Conservation (phyloP, 2,113 vertebrate species). For the Enhydra lutris region DNA sequence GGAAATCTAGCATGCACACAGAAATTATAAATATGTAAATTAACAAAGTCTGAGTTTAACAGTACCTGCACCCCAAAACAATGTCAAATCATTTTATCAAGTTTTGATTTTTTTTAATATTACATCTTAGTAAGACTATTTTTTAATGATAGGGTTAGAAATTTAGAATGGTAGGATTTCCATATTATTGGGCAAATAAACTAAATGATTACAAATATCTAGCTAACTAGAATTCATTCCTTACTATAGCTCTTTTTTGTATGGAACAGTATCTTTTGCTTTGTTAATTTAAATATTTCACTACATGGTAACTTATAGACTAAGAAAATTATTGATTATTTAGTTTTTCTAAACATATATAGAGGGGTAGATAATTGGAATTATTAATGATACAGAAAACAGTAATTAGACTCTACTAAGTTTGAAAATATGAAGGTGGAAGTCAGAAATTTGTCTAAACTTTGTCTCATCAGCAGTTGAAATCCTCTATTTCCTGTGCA, state of each 20-base stretch:
- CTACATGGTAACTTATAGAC: background rate
- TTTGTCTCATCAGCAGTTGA: background rate
- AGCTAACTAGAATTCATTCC: background rate
- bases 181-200: background rate
- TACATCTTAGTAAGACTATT: background rate
- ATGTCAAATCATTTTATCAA: background rate
- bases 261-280: background rate
- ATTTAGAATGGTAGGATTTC: background rate
- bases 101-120: background rate
- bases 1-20: background rate
- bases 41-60: background rate
- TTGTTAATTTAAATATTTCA: slow-evolving; percentile 12
- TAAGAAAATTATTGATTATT: background rate
- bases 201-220: background rate
- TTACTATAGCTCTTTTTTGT: background rate
- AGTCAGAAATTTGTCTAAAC: background rate
- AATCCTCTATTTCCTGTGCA: background rate
- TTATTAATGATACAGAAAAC: background rate
- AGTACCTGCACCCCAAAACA: fast-evolving
- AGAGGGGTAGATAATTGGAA: background rate
- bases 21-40: background rate
- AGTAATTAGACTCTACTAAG: background rate
- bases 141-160: background rate
- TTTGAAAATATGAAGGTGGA: background rate
- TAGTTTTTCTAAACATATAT: background rate